Evolutionary conservation across 2,113 vertebrate species (phyloP).

Genomic region (Casuarius casuarius): DNA sequence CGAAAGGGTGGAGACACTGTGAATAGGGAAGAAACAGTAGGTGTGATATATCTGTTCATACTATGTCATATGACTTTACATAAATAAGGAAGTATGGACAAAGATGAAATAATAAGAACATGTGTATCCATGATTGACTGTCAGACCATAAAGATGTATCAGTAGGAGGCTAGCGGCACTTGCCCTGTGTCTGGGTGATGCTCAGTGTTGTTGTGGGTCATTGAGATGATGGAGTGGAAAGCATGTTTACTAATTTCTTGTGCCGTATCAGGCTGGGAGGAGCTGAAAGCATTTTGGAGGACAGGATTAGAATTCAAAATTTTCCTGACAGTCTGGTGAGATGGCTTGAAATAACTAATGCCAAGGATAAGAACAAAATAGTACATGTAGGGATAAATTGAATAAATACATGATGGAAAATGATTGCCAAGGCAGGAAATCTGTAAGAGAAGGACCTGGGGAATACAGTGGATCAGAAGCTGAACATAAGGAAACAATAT

Average conservation of each 20-base stretch:
- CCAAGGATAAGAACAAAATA: not conserved
- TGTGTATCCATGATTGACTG: not conserved
- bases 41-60: no score
- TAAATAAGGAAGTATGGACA: not conserved
- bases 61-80: not conserved
- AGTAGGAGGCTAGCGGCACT: accelerated
- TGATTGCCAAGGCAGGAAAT: not conserved
- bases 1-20: not conserved
- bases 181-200: not conserved
- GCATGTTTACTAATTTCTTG: not conserved
- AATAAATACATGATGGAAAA: not conserved
- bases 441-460: not conserved
- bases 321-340: not conserved
- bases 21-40: not conserved
- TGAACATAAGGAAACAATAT: no score
- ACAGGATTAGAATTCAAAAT: not conserved
- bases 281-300: not conserved
- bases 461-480: not conserved
- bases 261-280: not conserved
- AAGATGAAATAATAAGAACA: not conserved
- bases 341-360: not conserved
- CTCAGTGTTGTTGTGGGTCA: not conserved
- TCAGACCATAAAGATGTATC: not conserved
- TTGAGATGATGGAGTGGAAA: not conserved
- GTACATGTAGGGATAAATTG: not conserved